These are phyloP conservation scores for Chesias legatella DNA, from an alignment of 2,888 invertebrate species.

Conservation along the genomic window DNA sequence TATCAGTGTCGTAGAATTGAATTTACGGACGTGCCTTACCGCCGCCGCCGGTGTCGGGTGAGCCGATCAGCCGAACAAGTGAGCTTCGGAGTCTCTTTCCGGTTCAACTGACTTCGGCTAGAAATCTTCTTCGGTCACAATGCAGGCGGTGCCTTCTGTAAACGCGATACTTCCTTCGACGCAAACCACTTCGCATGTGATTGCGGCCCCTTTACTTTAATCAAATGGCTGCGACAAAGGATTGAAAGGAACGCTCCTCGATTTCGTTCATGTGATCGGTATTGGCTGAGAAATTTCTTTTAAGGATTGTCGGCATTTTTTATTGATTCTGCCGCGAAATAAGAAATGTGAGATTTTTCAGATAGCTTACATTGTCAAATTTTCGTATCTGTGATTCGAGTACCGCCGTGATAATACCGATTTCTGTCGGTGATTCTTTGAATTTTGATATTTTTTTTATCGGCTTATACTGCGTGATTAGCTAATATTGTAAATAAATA, in stretches of 20 bases:
- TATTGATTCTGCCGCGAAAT: slow-evolving; percentile 44
- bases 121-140: slow-evolving; percentile 57
- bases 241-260: slow-evolving; percentile 72
- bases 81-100: slow-evolving; percentile 54
- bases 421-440: too few species aligned
- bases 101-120: slow-evolving; percentile 62
- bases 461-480: too few species aligned
- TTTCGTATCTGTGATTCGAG: slow-evolving; percentile 32
- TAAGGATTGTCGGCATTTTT: slow-evolving; percentile 63
- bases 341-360: slow-evolving; percentile 30
- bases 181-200: slow-evolving; percentile 68
- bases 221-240: slow-evolving; percentile 78
- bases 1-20: slow-evolving; percentile 54
- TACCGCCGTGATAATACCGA: slow-evolving; percentile 9
- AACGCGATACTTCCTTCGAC: slow-evolving; percentile 78
- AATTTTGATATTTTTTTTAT: too few species aligned
- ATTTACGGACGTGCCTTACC: slow-evolving; percentile 34
- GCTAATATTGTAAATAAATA: too few species aligned
- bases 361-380: slow-evolving; percentile 30
- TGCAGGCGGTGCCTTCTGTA: slow-evolving; percentile 75
- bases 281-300: slow-evolving; percentile 67
- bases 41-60: slow-evolving; percentile 48
- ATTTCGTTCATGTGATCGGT: slow-evolving; percentile 70
- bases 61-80: slow-evolving; percentile 53
- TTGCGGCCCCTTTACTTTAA: slow-evolving; percentile 76